Evolutionary conservation across 2,113 vertebrate genomes (phyloP).

Genomic region (Chiloscyllium plagiosum): DNA sequence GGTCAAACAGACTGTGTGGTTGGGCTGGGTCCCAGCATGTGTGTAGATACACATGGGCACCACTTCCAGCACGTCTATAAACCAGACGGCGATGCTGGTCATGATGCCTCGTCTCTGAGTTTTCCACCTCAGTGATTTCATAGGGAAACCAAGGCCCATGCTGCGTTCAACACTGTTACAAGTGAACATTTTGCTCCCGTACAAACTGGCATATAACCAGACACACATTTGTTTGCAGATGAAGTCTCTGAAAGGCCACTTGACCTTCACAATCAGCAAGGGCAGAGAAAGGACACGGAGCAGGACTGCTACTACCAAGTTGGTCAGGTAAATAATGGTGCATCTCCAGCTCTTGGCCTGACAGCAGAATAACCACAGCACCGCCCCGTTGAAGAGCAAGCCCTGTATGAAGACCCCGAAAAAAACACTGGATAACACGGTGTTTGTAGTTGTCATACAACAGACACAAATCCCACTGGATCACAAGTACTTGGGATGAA

Average conservation of each 20-base stretch:
- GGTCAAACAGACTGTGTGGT: slow-evolving; percentile 49
- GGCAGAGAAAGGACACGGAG: slow-evolving; percentile 52
- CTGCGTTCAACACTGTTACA: slow-evolving; percentile 55
- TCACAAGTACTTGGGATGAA: neutral
- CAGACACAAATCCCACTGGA: slow-evolving; percentile 40
- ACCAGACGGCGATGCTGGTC: slow-evolving; percentile 42
- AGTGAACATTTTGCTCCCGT: slow-evolving; percentile 52
- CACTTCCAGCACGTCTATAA: slow-evolving; percentile 44
- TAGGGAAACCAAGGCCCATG: slow-evolving; percentile 50
- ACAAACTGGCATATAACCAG: slow-evolving; percentile 52
- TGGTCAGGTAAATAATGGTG: slow-evolving; percentile 49
- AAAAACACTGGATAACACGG: slow-evolving; percentile 50
- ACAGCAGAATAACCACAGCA: slow-evolving; percentile 47
- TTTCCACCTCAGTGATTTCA: slow-evolving; percentile 43
- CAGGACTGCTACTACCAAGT: slow-evolving; percentile 52
- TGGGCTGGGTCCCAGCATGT: slow-evolving; percentile 41
- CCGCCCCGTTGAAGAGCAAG: slow-evolving; percentile 46
- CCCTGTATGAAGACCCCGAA: slow-evolving; percentile 49
- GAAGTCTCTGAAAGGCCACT: slow-evolving; percentile 50
- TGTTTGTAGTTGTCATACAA: slow-evolving; percentile 47
- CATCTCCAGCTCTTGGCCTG: slow-evolving; percentile 46
- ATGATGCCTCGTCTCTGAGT: slow-evolving; percentile 41
- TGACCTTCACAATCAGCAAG: slow-evolving; percentile 48
- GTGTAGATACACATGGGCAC: slow-evolving; percentile 49
- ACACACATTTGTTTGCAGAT: slow-evolving; percentile 50